Evolutionary conservation across 2,888 invertebrate genomes (phyloP).

Genomic region (Sarcophaga rosellei): DNA sequence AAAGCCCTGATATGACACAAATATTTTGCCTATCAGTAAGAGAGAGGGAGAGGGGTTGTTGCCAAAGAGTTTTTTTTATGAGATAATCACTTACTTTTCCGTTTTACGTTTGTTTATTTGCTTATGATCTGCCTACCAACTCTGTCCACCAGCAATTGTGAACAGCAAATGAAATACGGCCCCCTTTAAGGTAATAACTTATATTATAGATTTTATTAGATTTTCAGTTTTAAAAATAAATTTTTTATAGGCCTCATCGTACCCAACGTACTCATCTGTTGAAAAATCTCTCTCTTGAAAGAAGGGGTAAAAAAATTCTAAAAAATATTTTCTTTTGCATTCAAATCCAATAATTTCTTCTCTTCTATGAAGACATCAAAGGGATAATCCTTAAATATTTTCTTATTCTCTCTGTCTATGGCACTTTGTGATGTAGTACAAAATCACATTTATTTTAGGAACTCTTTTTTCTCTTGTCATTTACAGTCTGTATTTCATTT

Average conservation of each 20-base stretch:
- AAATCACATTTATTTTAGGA: slow-evolving; percentile 1
- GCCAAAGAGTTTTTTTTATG: slow-evolving; percentile 7
- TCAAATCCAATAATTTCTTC: not conserved
- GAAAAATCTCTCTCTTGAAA: slow-evolving; percentile 19
- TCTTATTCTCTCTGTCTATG: not conserved
- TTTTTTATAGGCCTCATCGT: slow-evolving; percentile 3
- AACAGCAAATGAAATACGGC: not conserved
- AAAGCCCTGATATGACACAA: not conserved
- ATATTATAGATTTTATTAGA: slow-evolving; percentile 25
- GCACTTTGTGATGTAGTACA: not conserved
- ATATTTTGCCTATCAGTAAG: slow-evolving; percentile 15
- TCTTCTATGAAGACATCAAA: not conserved
- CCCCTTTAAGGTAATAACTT: slow-evolving; percentile 18
- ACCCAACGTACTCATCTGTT: slow-evolving; percentile 7
- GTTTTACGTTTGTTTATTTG: slow-evolving; percentile 28
- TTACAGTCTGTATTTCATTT: not conserved
- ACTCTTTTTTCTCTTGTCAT: not conserved
- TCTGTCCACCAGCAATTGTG: no score
- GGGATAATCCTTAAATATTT: not conserved
- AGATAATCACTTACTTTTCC: slow-evolving; percentile 42
- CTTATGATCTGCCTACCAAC: not conserved
- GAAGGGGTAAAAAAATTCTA: not conserved
- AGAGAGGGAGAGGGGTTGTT: not conserved
- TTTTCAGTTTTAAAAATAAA: slow-evolving; percentile 9
- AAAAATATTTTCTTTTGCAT: not conserved